Conservation (phyloP, 2,888 invertebrate species). For the Philopedon plagiatum region DNA sequence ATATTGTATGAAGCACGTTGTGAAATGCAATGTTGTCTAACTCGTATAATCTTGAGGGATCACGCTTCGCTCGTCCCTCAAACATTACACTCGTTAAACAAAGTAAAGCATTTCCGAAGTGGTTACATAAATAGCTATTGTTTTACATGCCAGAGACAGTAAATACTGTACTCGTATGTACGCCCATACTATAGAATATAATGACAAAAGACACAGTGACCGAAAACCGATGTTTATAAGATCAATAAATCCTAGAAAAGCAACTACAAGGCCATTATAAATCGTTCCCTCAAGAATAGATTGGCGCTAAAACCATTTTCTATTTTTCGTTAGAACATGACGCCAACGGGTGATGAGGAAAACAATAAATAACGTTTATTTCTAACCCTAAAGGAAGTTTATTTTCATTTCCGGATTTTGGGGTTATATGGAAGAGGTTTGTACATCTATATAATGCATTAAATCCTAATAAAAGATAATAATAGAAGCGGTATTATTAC, state of each 20-base stretch:
- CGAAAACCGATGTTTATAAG: neutral
- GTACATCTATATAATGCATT: too few species aligned
- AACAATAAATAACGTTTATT: conserved; percentile 9
- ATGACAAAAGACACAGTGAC: neutral
- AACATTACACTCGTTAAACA: too few species aligned
- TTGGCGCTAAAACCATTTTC: conserved; percentile 3
- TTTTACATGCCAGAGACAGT: too few species aligned
- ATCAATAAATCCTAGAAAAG: conserved; percentile 20
- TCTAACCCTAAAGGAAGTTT: neutral
- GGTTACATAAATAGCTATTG: too few species aligned
- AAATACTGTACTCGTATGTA: too few species aligned
- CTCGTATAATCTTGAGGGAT: too few species aligned
- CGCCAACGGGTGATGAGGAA: neutral
- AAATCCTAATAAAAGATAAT: too few species aligned
- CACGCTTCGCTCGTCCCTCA: too few species aligned
- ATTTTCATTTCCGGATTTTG: neutral
- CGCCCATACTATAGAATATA: neutral
- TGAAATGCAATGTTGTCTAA: too few species aligned
- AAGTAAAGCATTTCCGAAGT: too few species aligned
- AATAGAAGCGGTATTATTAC: too few species aligned
- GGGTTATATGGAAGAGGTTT: neutral
- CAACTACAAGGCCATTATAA: conserved; percentile 6
- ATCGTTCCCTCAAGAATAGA: conserved; percentile 6
- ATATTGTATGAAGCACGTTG: too few species aligned
- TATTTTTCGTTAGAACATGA: neutral